Evolutionary conservation across 1,140 invertebrate genomes (phyloP).

Genomic region (Megathymus violae): DNA sequence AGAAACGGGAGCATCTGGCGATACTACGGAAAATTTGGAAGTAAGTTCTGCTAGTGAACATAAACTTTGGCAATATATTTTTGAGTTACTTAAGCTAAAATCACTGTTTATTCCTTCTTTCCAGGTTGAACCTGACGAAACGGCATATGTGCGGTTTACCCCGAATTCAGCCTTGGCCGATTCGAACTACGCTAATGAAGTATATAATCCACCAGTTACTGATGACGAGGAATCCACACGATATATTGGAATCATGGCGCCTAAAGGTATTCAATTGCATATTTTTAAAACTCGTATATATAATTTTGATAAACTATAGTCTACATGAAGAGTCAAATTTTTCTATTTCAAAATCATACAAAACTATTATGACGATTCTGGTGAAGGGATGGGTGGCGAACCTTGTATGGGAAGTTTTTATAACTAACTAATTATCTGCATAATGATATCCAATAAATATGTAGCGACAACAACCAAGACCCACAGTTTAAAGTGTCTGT

Average conservation of each 20-base stretch:
- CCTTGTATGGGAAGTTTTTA: too few species aligned
- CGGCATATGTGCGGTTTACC: conserved; percentile 91
- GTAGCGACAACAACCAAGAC: too few species aligned
- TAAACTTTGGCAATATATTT: conserved; percentile 3
- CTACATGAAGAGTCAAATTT: too few species aligned
- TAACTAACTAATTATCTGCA: too few species aligned
- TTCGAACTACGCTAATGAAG: conserved; percentile 89
- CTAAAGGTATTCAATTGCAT: conserved; percentile 59
- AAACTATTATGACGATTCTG: too few species aligned
- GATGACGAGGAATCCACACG: conserved; percentile 58
- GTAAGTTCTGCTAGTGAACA: conserved; percentile 42
- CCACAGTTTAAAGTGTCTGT: too few species aligned
- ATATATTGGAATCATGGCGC: conserved; percentile 41
- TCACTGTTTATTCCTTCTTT: conserved; percentile 23
- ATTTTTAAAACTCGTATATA: too few species aligned
- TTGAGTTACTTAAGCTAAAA: too few species aligned
- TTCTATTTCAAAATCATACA: too few species aligned
- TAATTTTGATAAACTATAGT: too few species aligned
- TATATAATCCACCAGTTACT: conserved; percentile 88
- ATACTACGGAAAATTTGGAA: conserved; percentile 46
- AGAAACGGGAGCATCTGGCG: conserved; percentile 43
- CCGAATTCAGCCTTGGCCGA: conserved; percentile 87
- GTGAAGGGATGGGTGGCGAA: too few species aligned
- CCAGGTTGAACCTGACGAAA: conserved; percentile 85
- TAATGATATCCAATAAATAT: too few species aligned